Base-by-base conservation (phyloP, 2,888 invertebrate species). In the Allacma fusca region DNA sequence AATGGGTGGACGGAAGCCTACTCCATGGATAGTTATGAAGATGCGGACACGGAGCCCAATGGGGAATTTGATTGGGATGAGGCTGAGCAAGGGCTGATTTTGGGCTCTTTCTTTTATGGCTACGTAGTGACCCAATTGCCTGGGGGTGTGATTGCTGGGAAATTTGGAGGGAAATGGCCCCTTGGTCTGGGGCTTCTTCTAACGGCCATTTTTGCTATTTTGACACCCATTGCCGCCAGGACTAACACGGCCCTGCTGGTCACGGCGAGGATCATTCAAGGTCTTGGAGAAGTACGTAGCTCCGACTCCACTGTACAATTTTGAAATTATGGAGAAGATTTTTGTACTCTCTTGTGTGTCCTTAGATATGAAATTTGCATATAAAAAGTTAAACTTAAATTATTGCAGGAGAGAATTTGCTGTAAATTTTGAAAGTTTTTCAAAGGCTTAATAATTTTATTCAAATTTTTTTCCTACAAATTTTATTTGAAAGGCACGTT, bases 91-190 rank as follows among this genome's bases (percentile, higher is more conserved):
- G 79, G 80, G 19, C 40, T 80, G 13, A 79, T 80, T 73, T 34
- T 76, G n/a, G 80, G 79, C 13, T 77, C 94, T 0, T 95, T 95
- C 87, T 95, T 93, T 87, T 94, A 93, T 89, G 94, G 95, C 0
- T 95, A 95, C 87, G 91, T 94, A 1, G 76, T 93, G 0, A 94
- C 94, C 0, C 95, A 95, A 85, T 86, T 96, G 28, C 95, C 95
- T 0, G 95, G 94, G 65, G 95, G 94, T 77, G 88, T 93, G 73
- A 85, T 95, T 44, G 92, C 95, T 0, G 94, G 94, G 84, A 78
- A 90, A 82, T 93, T 93, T 82, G 96, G 96, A 21, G 96, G 95
- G 24, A 95, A 95, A 86, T 93, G 94, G 87, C 91, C 94, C 0
- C 88, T 95, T 26, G 93, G 93, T 0, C 88, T 94, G 74, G 96